A percentile compares a stretch with the other conserved stretches of the same genome.
Conservation (phyloP, 2,113 vertebrate species). For the Pterocles gutturalis region DNA sequence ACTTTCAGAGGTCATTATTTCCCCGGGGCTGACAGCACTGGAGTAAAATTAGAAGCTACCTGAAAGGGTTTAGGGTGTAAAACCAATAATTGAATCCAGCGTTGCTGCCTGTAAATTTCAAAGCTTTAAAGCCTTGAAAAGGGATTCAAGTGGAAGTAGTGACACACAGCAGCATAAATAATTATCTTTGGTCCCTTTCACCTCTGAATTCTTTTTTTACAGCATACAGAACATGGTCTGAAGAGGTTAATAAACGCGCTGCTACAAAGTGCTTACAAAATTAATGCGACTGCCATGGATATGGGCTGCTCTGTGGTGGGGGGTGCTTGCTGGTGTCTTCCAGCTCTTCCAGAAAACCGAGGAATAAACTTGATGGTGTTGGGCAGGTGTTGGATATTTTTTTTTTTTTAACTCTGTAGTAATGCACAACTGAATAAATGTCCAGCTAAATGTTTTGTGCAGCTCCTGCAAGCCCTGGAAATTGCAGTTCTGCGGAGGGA, state of each 20-base stretch:
- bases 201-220: constrained; percentile 54
- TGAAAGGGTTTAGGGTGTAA: constrained; percentile 18
- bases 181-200: constrained; percentile 70
- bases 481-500: no score
- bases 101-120: constrained; percentile 39
- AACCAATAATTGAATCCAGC: constrained; percentile 1
- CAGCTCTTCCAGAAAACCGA: background rate
- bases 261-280: constrained; percentile 8
- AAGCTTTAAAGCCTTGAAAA: constrained; percentile 64
- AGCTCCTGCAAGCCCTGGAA: accelerated
- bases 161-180: constrained; percentile 68
- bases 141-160: constrained; percentile 44
- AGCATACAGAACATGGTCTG: background rate
- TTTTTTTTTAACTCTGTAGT: background rate
- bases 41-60: constrained; percentile 13
- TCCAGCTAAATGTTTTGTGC: accelerated
- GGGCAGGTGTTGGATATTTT: background rate
- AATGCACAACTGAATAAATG: accelerated
- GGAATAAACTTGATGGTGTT: background rate
- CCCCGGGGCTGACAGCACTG: background rate
- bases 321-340: background rate
- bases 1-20: background rate
- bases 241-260: constrained; percentile 50
- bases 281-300: constrained; percentile 49
- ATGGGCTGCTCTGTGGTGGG: background rate